A percentile compares a stretch with the other conserved stretches of the same genome.
Evolutionary conservation across 1,140 invertebrate genomes (phyloP).

Genomic region (Solenopsis fugax): DNA sequence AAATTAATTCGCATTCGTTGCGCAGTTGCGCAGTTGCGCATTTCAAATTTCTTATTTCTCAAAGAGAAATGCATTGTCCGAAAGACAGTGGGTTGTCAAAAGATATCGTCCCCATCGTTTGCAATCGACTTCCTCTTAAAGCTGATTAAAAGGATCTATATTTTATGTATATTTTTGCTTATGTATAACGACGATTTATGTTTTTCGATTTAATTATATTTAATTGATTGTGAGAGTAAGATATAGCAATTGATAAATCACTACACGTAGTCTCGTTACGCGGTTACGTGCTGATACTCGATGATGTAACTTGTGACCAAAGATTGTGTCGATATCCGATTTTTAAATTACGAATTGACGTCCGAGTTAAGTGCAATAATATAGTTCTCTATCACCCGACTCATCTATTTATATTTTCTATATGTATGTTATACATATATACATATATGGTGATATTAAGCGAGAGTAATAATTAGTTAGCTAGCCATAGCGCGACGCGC

Average conservation of each 20-base stretch:
- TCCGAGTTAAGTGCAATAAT: too few species aligned
- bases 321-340: slow-evolving; percentile 25
- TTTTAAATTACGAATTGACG: not conserved
- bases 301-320: slow-evolving; percentile 55
- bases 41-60: too few species aligned
- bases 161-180: slow-evolving; percentile 9
- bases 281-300: too few species aligned
- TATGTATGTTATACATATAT: too few species aligned
- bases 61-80: too few species aligned
- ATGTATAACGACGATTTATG: not conserved
- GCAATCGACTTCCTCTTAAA: not conserved
- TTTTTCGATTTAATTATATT: slow-evolving; percentile 7
- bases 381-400: too few species aligned
- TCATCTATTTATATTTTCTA: too few species aligned
- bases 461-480: not conserved
- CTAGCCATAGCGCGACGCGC: not conserved
- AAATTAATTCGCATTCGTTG: too few species aligned
- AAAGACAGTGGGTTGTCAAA: slow-evolving; percentile 7
- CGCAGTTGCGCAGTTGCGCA: too few species aligned
- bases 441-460: not conserved
- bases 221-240: not conserved
- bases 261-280: not conserved
- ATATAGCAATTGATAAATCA: not conserved
- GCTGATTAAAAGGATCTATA: not conserved
- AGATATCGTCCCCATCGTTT: not conserved